A percentile compares a stretch with the other conserved stretches of the same genome.
phyloP scores from a whole-genome alignment of 2,888 invertebrate species.

The Diarsia dahlii region DNA sequence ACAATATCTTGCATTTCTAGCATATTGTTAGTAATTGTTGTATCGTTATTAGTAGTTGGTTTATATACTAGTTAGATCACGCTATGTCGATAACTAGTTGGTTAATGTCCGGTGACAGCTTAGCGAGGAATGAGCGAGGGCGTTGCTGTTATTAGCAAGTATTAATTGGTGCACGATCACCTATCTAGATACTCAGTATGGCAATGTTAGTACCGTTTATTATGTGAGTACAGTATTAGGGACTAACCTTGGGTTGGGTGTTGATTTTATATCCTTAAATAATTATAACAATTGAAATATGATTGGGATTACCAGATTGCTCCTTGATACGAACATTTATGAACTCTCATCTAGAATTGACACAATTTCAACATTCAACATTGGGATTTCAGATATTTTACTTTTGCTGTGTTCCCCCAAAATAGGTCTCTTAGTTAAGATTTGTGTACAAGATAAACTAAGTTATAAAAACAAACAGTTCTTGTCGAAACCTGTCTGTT shows the following conservation, averaged over 20 bases:
- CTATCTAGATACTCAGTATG: slow-evolving; percentile 7
- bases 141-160: slow-evolving; percentile 16
- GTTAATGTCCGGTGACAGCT: slow-evolving; percentile 44
- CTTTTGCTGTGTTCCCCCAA: too few relatives aligned
- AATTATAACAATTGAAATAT: not conserved
- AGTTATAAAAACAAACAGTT: slow-evolving; percentile 12
- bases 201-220: slow-evolving; percentile 8
- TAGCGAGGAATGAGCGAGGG: slow-evolving; percentile 41
- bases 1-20: slow-evolving; percentile 31
- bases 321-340: not conserved
- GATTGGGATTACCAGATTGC: not conserved
- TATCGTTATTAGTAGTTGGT: slow-evolving; percentile 41
- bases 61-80: slow-evolving; percentile 58
- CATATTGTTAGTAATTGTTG: slow-evolving; percentile 24
- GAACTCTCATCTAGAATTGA: not conserved
- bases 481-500: slow-evolving; percentile 51
- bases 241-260: not conserved
- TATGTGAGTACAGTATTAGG: not conserved
- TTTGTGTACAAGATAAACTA: not conserved
- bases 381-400: not conserved
- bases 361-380: not conserved
- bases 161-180: slow-evolving; percentile 20
- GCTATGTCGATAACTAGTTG: slow-evolving; percentile 67
- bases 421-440: not conserved
- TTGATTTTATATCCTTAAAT: not conserved